phyloP scores from a whole-genome alignment of 2,797 vertebrate genomes.

The Denticeps clupeoides region DNA sequence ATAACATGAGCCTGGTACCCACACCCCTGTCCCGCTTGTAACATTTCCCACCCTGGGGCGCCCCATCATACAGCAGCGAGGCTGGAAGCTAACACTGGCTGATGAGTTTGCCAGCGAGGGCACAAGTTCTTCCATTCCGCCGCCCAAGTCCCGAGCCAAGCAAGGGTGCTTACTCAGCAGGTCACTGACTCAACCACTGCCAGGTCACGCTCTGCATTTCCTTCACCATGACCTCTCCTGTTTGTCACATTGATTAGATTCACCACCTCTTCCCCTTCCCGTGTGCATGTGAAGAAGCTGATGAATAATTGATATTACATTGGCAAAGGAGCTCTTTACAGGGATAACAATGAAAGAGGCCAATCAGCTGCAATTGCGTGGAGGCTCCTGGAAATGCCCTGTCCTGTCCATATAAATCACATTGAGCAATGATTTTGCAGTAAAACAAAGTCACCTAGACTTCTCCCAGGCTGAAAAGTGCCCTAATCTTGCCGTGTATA shows the following conservation, averaged over 20 bases:
- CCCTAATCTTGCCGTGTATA: too few species aligned
- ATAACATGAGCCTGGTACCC: too few species aligned
- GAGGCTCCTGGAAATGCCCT: too few species aligned
- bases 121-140: neutral
- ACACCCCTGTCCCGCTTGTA: too few species aligned
- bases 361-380: neutral
- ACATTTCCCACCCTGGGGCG: neutral
- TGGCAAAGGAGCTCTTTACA: neutral
- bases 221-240: slow-evolving; percentile 1
- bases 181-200: neutral
- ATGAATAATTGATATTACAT: slow-evolving; percentile 9
- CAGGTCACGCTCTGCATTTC: neutral
- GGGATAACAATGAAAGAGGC: neutral
- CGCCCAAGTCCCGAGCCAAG: neutral
- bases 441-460: too few species aligned
- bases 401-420: too few species aligned
- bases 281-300: neutral
- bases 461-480: too few species aligned
- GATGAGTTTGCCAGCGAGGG: slow-evolving; percentile 24
- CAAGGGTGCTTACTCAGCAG: slow-evolving; percentile 2
- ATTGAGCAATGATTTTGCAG: too few species aligned
- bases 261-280: neutral
- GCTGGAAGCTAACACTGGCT: slow-evolving; percentile 9
- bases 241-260: slow-evolving; percentile 1
- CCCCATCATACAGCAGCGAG: neutral